Evolutionary conservation across 2,797 vertebrate genomes (phyloP).

Genomic region (Sebastes flavidus): DNA sequence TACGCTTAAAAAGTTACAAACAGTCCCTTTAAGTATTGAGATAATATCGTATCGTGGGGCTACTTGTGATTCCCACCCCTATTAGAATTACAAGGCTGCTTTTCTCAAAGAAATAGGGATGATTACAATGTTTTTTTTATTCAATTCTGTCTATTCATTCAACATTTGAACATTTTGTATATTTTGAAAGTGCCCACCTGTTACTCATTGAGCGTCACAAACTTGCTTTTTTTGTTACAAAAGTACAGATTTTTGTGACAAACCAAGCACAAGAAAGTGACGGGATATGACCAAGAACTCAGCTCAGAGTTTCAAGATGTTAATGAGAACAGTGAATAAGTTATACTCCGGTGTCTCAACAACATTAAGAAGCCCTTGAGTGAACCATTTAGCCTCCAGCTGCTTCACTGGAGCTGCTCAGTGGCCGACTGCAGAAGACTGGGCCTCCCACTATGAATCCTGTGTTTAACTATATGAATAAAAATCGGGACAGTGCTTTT

Average conservation of each 20-base stretch:
- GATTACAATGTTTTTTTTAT: background rate
- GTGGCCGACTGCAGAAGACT: background rate
- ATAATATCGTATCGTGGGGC: no score
- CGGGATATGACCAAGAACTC: background rate
- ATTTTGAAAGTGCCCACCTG: background rate
- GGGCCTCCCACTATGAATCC: background rate
- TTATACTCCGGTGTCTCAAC: background rate
- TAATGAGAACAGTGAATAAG: background rate
- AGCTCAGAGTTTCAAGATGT: background rate
- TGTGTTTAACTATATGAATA: constrained; percentile 15
- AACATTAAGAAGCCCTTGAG: constrained; percentile 1
- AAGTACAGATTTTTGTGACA: background rate
- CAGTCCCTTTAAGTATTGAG: no score
- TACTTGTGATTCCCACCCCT: accelerated
- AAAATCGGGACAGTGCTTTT: constrained; percentile 5
- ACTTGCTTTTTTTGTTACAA: background rate
- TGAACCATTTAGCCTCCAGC: constrained; percentile 38
- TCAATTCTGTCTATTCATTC: background rate
- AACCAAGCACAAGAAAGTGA: background rate
- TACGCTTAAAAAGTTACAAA: no score
- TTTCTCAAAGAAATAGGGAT: background rate
- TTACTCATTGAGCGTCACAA: background rate
- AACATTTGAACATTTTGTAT: background rate
- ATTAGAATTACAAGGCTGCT: background rate
- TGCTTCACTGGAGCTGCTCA: constrained; percentile 27